Evolutionary conservation across 2,797 vertebrate genomes (phyloP), one percentile per base, ranked within the genome.

Genomic region (Tympanoctomys barrerae): DNA sequence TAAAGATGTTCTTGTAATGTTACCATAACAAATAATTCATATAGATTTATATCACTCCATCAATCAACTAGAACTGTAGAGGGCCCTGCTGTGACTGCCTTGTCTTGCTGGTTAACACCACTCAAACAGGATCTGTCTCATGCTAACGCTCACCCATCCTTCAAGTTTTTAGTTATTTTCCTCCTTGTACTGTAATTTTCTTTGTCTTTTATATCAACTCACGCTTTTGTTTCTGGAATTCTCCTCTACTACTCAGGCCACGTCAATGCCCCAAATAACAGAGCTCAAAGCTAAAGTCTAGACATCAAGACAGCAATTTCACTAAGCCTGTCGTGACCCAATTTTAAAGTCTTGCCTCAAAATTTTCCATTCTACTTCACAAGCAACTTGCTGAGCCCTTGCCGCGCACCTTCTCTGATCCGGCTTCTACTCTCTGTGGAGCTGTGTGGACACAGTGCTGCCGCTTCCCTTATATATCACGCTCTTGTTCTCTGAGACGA

Each of bases 311-410:
- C 14, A 28, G 33, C 8, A 28, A 46, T 78, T 82, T 86, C 24
- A 68, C 24, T 80, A 90, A 14, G 31, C 3, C 12, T 91, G 9
- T 79, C 59, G 54, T 78, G 80, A 83, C n/a, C 42, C n/a, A 94
- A 52, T 68, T 92, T 87, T 68, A 42, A 96, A 24, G 22, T 80
- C 10, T 52, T 62, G 4, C 22, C 21, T 87, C 75, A 70, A 94
- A 87, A 54, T 49, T 83, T 42, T 85, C n/a, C 66, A 59, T 83
- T 84, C 2, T 70, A 7, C 19, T 31, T 89, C 31, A 62, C 24
- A 62, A 77, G 62, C 6, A 33, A 19, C 49, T 59, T 86, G 22
- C 42, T 81, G 52, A 84, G 7, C 2, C 31, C 1, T 0, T 4
- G 2, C 31, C 36, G 36, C 22, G 31, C 52, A 77, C 24, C 24